These are phyloP conservation scores for Clitarchus hookeri DNA, from an alignment of 2,888 invertebrate genomes.

Conservation along the genomic window DNA sequence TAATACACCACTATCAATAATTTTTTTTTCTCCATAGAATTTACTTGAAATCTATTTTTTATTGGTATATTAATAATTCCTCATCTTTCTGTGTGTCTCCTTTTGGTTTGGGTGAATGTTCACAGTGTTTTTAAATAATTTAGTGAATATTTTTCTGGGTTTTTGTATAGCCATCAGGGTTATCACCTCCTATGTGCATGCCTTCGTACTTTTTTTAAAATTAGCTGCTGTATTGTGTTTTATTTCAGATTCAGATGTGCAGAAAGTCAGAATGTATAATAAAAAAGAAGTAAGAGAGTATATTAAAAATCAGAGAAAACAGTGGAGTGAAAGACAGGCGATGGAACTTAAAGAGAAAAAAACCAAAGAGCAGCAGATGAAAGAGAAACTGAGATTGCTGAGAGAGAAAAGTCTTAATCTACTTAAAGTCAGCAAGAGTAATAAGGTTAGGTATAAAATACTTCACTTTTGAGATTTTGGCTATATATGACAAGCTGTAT, in stretches of 20 bases:
- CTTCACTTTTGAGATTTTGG: background rate
- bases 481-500: no score
- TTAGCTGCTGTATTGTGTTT: background rate
- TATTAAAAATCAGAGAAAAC: background rate
- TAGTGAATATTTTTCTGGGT: no score
- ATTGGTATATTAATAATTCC: no score
- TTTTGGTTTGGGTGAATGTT: no score
- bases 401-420: constrained; percentile 16
- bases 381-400: background rate
- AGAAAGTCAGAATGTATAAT: background rate
- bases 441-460: constrained; percentile 15
- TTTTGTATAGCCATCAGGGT: no score
- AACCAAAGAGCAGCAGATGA: background rate
- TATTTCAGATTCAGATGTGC: background rate
- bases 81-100: no score
- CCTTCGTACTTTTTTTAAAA: no score
- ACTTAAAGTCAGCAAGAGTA: background rate
- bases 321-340: background rate
- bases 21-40: no score
- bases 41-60: no score
- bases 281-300: constrained; percentile 16
- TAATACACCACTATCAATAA: no score
- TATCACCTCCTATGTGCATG: no score
- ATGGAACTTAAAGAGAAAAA: background rate
- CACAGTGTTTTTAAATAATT: no score